Base-by-base conservation (phyloP, 2,113 vertebrate genomes). In the Odocoileus virginianus region DNA sequence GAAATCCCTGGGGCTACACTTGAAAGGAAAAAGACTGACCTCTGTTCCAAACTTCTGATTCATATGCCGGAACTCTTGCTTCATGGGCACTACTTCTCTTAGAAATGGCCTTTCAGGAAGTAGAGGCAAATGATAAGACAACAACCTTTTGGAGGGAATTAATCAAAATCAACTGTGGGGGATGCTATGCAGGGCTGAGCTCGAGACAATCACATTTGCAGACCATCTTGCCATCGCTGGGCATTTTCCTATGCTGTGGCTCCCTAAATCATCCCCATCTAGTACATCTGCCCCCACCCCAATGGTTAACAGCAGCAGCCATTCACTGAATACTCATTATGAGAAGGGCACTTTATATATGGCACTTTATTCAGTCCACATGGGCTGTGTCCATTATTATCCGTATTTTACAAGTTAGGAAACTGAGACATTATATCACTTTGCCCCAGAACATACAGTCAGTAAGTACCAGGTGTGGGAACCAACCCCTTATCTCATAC, bases 191-290 rank as follows among this genome's bases (percentile, higher is more conserved):
- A n/a, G n/a, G 61, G 7, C 40, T 21, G n/a, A 58, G 61, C 45
- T 71, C 55, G 33, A 17, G 74, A 28, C 0, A 11, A 25, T 6
- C 0, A 36, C 40, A 43, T 58, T 2, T 36, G 40, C 2, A 45
- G 84, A 28, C 36, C 71, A 43, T 2, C 81, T 3, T 19, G 54
- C 36, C 36, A 1, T 28, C 40, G 2, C 55, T 28, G 21, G 19
- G 45, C 43, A 0, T 17, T 6, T 7, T n/a, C 25, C 25, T 16
- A 1, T 0, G 21, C 10, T 84, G n/a, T 3, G 16, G 17, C 3
- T 5, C 27, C 25, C 47, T 23, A 15, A 15, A 30, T 52, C 43
- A 54, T 5, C 55, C 15, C 30, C 6, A 5, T 6, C 50, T 30
- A 33, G 61, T 40, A 7, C 27, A 64, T 19, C 57, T 23, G 89